Base-by-base conservation (phyloP, 1,140 invertebrate species). In the Hypothenemus hampei region DNA sequence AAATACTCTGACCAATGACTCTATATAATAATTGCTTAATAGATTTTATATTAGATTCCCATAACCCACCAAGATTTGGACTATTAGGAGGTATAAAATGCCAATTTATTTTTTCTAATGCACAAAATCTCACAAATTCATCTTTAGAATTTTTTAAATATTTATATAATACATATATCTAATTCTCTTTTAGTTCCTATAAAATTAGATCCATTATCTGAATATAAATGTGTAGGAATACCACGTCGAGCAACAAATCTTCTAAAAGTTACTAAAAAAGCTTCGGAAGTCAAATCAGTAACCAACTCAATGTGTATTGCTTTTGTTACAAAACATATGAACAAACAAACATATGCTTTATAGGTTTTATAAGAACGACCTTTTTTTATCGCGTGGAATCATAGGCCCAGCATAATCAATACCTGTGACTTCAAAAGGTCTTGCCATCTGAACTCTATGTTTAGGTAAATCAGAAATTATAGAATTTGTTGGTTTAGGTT, bases 151-250 rank as follows among this genome's bases (percentile, higher is more conserved):
- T 35, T 35, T 35, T n/a, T n/a, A 35, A 35, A n/a, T 13, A 35
- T 44, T 44, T 19, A 33, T 16, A 48, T 18, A 13, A 16, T 35
- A 23, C 36, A 21, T 10, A 58, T 11, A 18, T 58, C 49, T 10
- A 59, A 26, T 24, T 57, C 31, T 11, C 33, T 43, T 16, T 57
- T 43, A 7, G 57, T 49, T 16, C 68, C 69, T 6, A 60, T 37
- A 57, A 75, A 75, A 52, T 73, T 71, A 2, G 65, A 69, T n/a
- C 68, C 69, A 48, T 67, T 69, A 41, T 73, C 73, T 11, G 63
- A 69, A 39, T 63, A 67, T 10, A 73, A 57, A 33, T 65, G 36
- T 5, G 26, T 43, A 3, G 69, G 64, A 29, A 59, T 33, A 19
- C 68, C 66, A 33, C 69, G 51, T 35, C 68, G 43, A 6, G 66